Conservation (phyloP, 2,888 invertebrate genomes). For the Salticus scenicus region DNA sequence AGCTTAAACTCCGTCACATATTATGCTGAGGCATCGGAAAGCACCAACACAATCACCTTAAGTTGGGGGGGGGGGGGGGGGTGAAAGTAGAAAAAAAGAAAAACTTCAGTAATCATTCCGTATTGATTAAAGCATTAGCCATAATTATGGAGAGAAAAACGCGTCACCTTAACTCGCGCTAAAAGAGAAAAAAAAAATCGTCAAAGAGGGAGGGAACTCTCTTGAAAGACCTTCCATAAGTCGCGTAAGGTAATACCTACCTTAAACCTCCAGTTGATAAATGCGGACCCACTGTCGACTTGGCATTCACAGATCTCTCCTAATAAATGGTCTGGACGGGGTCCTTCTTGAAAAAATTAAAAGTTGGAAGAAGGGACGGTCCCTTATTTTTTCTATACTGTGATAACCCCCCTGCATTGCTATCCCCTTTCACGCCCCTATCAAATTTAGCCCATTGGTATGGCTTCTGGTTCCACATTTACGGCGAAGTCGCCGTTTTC, state of each 20-base stretch:
- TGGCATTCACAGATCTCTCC: slow-evolving; percentile 38
- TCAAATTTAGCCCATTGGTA: slow-evolving; percentile 62
- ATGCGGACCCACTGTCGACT: slow-evolving; percentile 44
- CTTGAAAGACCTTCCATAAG: not conserved
- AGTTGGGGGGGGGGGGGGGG: not conserved
- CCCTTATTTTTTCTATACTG: slow-evolving; percentile 22
- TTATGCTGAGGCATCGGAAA: not conserved
- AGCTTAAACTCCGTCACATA: not conserved
- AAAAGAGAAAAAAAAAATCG: not conserved
- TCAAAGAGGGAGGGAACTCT: not conserved
- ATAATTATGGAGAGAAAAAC: slow-evolving; percentile 1
- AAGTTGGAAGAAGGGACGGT: slow-evolving; percentile 23
- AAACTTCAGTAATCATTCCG: not conserved
- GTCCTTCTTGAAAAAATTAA: slow-evolving; percentile 27
- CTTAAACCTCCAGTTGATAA: slow-evolving; percentile 41
- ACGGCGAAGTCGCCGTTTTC: slow-evolving; percentile 44
- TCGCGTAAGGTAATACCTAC: slow-evolving; percentile 23
- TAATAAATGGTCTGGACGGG: slow-evolving; percentile 39
- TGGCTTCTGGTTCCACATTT: slow-evolving; percentile 52
- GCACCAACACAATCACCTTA: not conserved
- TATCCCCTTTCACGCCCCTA: slow-evolving; percentile 35
- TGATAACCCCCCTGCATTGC: slow-evolving; percentile 31
- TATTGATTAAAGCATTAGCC: slow-evolving; percentile 26
- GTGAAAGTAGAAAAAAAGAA: not conserved
- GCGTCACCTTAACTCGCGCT: not conserved